These are phyloP conservation scores for Bergia sp. DNA, from an alignment of 92 coral and sea anemone species.

Conservation along the genomic window DNA sequence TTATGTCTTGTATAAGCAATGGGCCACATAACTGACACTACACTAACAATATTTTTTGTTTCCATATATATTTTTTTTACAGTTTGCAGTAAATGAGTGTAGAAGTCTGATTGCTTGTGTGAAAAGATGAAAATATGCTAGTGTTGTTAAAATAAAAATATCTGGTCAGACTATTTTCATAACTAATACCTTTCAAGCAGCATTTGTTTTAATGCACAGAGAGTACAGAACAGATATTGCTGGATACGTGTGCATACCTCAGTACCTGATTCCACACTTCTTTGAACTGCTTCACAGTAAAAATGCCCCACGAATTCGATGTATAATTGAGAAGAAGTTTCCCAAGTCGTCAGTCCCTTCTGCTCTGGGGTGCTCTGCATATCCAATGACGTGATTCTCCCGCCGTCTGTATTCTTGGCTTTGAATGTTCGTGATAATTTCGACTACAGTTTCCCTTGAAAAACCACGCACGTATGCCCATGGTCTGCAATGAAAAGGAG, in stretches of 20 bases:
- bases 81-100: too few species aligned
- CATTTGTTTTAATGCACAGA: too few species aligned
- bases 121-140: too few species aligned
- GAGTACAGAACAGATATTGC: too few species aligned
- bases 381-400: constrained; percentile 13
- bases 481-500: constrained; percentile 20
- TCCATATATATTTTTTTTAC: too few species aligned
- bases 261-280: constrained; percentile 27
- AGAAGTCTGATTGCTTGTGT: too few species aligned
- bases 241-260: not conserved
- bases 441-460: constrained; percentile 44
- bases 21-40: too few species aligned
- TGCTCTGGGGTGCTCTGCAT: constrained; percentile 40
- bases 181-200: too few species aligned
- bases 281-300: constrained; percentile 25
- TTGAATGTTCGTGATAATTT: constrained; percentile 48
- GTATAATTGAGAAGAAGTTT: constrained; percentile 22
- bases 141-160: too few species aligned
- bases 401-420: constrained; percentile 53
- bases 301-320: not conserved
- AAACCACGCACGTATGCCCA: constrained; percentile 45
- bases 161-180: too few species aligned
- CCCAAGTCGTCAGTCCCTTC: constrained; percentile 38
- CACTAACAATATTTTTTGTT: too few species aligned
- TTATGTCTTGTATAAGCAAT: too few species aligned